phyloP scores from a whole-genome alignment of 2,888 invertebrate genomes.

The Agapostemon virescens region DNA sequence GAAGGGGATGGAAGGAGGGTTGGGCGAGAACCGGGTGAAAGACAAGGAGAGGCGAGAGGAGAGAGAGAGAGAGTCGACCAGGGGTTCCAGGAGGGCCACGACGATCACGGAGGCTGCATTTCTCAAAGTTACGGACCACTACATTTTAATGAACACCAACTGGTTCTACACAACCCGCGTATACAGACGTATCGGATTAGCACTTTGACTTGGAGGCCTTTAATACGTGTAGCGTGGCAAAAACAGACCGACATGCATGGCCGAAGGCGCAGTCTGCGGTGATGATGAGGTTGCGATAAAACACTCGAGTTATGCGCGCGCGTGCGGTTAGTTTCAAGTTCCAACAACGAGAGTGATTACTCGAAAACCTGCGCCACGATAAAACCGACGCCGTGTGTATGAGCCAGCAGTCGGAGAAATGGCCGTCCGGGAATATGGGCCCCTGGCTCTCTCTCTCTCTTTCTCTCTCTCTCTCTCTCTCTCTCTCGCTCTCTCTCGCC shows the following conservation, averaged over 20 bases:
- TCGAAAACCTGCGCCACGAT: slow-evolving; percentile 55
- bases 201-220: slow-evolving; percentile 58
- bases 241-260: slow-evolving; percentile 66
- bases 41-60: background rate
- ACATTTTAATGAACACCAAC: slow-evolving; percentile 44
- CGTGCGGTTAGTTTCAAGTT: slow-evolving; percentile 65
- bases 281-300: slow-evolving; percentile 68
- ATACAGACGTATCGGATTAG: slow-evolving; percentile 65
- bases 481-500: no score
- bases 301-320: slow-evolving; percentile 69
- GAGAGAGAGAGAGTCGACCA: background rate
- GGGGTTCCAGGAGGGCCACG: slow-evolving; percentile 1
- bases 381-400: slow-evolving; percentile 34
- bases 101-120: slow-evolving; percentile 16
- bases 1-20: background rate
- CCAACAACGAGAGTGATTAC: slow-evolving; percentile 63
- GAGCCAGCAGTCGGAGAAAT: slow-evolving; percentile 18
- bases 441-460: background rate
- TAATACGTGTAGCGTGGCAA: slow-evolving; percentile 59
- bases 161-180: slow-evolving; percentile 43
- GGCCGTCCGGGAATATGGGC: slow-evolving; percentile 4
- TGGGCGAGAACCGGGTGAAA: background rate
- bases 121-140: slow-evolving; percentile 28
- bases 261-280: slow-evolving; percentile 66
- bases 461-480: no score